phyloP scores from a whole-genome alignment of 92 coral and sea anemone species.

The Porites rus region DNA sequence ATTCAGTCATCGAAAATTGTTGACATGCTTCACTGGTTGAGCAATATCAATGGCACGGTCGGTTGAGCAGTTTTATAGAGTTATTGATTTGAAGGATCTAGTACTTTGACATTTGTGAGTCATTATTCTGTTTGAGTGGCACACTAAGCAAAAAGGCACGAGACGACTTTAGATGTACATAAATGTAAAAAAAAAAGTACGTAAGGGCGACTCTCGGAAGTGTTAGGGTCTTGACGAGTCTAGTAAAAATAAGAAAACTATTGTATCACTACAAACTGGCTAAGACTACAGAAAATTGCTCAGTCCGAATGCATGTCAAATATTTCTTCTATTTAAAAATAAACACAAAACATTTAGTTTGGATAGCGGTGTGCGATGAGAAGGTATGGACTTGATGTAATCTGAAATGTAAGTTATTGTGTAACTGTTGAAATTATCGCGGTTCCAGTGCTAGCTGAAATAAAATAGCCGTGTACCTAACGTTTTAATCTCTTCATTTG shows the following conservation, averaged over 20 bases:
- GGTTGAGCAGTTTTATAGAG: background rate
- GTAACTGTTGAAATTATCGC: background rate
- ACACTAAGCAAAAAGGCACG: background rate
- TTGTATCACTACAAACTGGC: too few species aligned
- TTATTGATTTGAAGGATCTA: background rate
- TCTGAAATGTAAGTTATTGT: background rate
- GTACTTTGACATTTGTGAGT: background rate
- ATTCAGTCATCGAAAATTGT: conserved; percentile 13
- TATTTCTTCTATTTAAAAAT: too few species aligned
- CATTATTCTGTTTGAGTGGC: background rate
- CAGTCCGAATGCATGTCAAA: too few species aligned
- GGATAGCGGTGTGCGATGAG: too few species aligned
- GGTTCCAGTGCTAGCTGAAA: background rate
- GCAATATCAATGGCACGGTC: background rate
- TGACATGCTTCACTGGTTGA: background rate
- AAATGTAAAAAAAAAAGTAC: too few species aligned
- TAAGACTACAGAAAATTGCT: too few species aligned
- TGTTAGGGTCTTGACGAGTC: too few species aligned
- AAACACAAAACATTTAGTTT: too few species aligned
- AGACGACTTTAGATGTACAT: too few species aligned
- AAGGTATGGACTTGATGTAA: too few species aligned
- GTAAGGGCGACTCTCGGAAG: too few species aligned
- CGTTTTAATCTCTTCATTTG: background rate
- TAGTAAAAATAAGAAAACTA: too few species aligned
- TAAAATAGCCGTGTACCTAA: background rate